These are phyloP conservation scores for Diglossa cyanea DNA, from an alignment of 2,797 vertebrate species.

Conservation along the genomic window DNA sequence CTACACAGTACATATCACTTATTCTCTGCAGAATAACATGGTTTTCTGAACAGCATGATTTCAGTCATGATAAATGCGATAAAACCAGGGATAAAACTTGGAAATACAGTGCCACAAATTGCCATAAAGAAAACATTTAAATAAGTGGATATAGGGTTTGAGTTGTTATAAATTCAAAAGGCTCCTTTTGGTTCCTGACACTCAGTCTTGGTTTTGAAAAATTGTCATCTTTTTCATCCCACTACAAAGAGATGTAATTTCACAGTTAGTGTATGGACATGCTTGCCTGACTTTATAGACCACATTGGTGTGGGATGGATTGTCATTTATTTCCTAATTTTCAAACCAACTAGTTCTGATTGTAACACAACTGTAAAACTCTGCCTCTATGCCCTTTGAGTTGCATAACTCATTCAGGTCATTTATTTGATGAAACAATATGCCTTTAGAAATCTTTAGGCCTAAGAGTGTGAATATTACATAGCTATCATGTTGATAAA, in stretches of 20 bases:
- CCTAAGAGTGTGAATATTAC: background rate
- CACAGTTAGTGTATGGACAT: background rate
- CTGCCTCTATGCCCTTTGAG: background rate
- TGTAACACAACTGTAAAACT: background rate
- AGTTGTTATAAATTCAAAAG: background rate
- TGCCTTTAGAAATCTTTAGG: background rate
- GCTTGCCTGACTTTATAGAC: background rate
- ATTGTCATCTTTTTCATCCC: background rate
- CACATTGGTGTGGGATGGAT: rapidly evolving
- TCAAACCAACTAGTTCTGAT: background rate
- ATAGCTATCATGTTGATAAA: background rate
- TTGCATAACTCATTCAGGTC: background rate
- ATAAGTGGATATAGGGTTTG: background rate
- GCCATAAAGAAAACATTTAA: background rate
- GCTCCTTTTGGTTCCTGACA: background rate
- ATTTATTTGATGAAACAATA: background rate
- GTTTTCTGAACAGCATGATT: background rate
- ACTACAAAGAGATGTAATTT: background rate
- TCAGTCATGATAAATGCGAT: background rate
- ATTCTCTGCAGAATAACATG: background rate
- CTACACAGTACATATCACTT: background rate
- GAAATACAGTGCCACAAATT: background rate
- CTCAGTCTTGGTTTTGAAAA: background rate
- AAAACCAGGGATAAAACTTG: background rate
- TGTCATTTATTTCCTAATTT: background rate